These are phyloP conservation scores for Palythoa grandis DNA, from an alignment of 92 coral and sea anemone species.

Conservation along the genomic window DNA sequence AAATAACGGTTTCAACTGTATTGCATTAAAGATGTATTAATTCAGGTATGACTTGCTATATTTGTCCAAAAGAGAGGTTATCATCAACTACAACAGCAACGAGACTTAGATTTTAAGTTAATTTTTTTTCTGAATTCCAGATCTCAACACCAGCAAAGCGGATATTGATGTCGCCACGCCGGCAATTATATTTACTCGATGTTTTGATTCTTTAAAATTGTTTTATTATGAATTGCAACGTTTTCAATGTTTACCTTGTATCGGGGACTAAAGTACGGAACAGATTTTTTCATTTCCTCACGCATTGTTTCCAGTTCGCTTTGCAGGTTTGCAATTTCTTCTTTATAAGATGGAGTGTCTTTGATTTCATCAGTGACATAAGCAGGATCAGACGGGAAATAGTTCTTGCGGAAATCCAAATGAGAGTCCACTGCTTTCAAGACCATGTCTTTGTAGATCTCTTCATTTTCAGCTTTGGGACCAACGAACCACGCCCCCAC, in stretches of 20 bases:
- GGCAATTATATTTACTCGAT: no score
- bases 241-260: slow-evolving; percentile 68
- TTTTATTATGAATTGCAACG: not conserved
- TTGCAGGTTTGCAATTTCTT: slow-evolving; percentile 52
- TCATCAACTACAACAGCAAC: no score
- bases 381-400: slow-evolving; percentile 83
- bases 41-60: no score
- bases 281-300: slow-evolving; percentile 68
- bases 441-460: slow-evolving; percentile 52
- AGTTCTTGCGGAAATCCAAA: slow-evolving; percentile 47
- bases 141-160: no score
- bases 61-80: no score
- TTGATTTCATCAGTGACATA: slow-evolving; percentile 73
- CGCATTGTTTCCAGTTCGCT: slow-evolving; percentile 63
- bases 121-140: no score
- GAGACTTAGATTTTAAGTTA: no score
- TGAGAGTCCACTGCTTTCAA: slow-evolving; percentile 40
- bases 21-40: no score
- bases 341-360: slow-evolving; percentile 54
- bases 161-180: no score
- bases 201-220: no score
- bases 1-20: no score
- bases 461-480: slow-evolving; percentile 56
- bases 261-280: slow-evolving; percentile 85
- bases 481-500: slow-evolving; percentile 64